Conservation (phyloP, 2,113 vertebrate species). For the Cacatua alba region DNA sequence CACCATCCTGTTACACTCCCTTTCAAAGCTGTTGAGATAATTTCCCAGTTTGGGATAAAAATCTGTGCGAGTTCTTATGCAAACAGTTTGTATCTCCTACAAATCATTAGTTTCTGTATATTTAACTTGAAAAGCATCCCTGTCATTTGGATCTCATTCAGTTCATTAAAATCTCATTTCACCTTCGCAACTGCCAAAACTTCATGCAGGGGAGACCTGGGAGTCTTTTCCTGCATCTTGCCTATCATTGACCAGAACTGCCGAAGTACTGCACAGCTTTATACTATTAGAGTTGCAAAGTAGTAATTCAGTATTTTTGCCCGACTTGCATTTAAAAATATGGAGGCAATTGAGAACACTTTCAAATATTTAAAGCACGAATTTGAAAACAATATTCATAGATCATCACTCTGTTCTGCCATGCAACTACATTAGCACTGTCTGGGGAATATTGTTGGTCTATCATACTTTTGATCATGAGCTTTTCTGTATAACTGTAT, state of each 20-base stretch:
- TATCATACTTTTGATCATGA: not conserved
- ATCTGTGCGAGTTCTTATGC: not conserved
- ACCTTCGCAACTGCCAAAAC: constrained; percentile 49
- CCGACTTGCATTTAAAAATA: constrained; percentile 13
- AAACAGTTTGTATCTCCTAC: constrained; percentile 24
- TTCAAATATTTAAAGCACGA: constrained; percentile 8
- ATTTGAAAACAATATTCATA: constrained; percentile 22
- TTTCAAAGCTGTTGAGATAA: not conserved
- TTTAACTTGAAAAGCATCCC: constrained; percentile 44
- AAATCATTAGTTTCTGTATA: constrained; percentile 14
- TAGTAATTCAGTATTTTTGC: not conserved
- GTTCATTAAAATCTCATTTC: constrained; percentile 71
- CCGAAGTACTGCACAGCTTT: not conserved
- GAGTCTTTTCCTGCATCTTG: not conserved
- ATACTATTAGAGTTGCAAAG: not conserved
- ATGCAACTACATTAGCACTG: not conserved
- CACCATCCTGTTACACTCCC: not conserved
- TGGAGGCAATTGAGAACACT: constrained; percentile 24
- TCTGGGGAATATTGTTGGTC: constrained; percentile 8
- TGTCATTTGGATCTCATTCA: constrained; percentile 41
- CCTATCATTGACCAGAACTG: not conserved
- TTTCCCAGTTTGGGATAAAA: not conserved
- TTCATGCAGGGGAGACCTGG: not conserved
- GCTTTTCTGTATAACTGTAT: not conserved
- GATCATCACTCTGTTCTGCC: not conserved